Conservation (phyloP, 1,140 invertebrate species). For the Bombyx mandarina region DNA sequence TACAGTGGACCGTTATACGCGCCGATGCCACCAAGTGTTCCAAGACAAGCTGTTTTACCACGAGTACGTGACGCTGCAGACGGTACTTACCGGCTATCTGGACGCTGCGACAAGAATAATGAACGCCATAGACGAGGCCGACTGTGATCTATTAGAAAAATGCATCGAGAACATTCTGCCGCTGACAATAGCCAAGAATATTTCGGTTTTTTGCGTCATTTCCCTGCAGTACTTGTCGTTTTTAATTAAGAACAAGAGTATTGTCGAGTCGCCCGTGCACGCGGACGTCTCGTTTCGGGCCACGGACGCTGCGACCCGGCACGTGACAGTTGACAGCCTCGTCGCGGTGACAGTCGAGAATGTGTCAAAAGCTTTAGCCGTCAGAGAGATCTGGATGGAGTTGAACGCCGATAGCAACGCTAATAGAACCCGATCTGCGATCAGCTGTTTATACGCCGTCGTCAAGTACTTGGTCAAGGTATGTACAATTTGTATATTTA, state of each 20-base stretch:
- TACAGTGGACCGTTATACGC: constrained; percentile 65
- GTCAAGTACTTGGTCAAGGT: constrained; percentile 64
- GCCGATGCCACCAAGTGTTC: constrained; percentile 64
- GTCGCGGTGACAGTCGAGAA: constrained; percentile 44
- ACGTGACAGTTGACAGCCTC: constrained; percentile 46
- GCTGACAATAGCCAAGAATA: constrained; percentile 39
- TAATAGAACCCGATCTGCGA: constrained; percentile 57
- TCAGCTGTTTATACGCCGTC: constrained; percentile 62
- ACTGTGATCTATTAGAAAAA: constrained; percentile 58
- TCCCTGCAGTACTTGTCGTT: constrained; percentile 67
- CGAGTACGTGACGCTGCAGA: constrained; percentile 54
- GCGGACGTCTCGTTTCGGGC: constrained; percentile 54
- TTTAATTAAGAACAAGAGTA: constrained; percentile 61
- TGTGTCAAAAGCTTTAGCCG: constrained; percentile 47
- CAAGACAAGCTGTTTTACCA: constrained; percentile 66
- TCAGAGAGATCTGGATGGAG: constrained; percentile 53
- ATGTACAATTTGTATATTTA: constrained; percentile 9
- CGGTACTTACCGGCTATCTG: constrained; percentile 48
- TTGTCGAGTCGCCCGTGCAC: constrained; percentile 44
- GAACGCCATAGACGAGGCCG: constrained; percentile 37
- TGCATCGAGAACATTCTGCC: constrained; percentile 53
- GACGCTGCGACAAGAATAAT: constrained; percentile 39
- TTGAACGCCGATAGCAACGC: constrained; percentile 56
- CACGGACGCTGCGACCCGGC: constrained; percentile 33
- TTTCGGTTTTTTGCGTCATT: constrained; percentile 58